Conservation (phyloP, 2,113 vertebrate species). For the Heterotis niloticus region DNA sequence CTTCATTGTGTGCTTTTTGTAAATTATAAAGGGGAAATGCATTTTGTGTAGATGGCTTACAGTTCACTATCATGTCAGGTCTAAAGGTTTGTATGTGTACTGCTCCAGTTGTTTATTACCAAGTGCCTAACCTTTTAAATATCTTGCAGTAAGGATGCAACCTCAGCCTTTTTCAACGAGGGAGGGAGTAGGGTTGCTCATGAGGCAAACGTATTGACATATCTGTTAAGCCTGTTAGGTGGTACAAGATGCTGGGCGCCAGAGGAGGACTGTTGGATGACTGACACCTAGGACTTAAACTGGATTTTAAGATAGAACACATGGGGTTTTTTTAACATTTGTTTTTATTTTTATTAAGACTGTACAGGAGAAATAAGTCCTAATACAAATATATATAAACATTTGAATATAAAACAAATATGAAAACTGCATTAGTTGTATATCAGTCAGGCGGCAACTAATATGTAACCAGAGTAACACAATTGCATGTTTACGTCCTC, state of each 20-base stretch:
- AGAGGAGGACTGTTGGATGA: constrained; percentile 36
- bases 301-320: constrained; percentile 32
- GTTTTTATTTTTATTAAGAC: constrained; percentile 40
- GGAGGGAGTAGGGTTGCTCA: constrained; percentile 34
- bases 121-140: constrained; percentile 92
- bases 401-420: constrained; percentile 42
- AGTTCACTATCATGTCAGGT: constrained; percentile 75
- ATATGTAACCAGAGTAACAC: constrained; percentile 44
- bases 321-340: constrained; percentile 31
- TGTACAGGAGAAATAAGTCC: constrained; percentile 28
- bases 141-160: constrained; percentile 69
- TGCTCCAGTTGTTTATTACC: constrained; percentile 77
- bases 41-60: constrained; percentile 54
- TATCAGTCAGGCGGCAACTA: constrained; percentile 34
- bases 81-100: constrained; percentile 65
- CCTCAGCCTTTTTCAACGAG: constrained; percentile 61
- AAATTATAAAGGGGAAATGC: constrained; percentile 53
- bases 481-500: constrained; percentile 47
- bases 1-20: constrained; percentile 76
- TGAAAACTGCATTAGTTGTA: constrained; percentile 49
- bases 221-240: constrained; percentile 40
- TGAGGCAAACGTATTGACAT: constrained; percentile 43
- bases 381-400: constrained; percentile 35
- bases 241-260: constrained; percentile 54
- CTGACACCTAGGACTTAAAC: constrained; percentile 34